Evolutionary conservation across 2,113 vertebrate species (phyloP).

Genomic region (Tetrao urogallus): DNA sequence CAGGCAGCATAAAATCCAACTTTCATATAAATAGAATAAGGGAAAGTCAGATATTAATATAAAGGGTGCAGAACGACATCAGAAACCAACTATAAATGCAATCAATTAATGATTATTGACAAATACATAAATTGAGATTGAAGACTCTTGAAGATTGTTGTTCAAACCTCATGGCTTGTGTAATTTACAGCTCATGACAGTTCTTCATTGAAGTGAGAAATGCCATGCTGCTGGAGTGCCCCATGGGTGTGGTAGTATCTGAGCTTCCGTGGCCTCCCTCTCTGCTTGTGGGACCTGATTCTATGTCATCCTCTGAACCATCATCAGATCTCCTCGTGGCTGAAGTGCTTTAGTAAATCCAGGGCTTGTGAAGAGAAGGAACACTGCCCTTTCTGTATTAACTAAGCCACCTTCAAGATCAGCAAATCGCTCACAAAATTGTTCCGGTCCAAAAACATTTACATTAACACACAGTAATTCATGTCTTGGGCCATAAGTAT

Average conservation of each 20-base stretch:
- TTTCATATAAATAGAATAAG: conserved; percentile 63
- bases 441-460: neutral
- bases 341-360: neutral
- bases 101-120: conserved; percentile 71
- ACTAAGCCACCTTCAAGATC: neutral
- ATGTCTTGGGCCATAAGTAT: neutral
- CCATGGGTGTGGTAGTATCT: accelerated
- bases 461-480: neutral
- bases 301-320: neutral
- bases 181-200: neutral
- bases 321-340: neutral
- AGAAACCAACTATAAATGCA: conserved; percentile 54
- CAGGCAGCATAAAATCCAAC: neutral
- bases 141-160: neutral
- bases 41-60: conserved; percentile 52
- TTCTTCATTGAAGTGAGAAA: neutral
- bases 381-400: neutral
- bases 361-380: neutral
- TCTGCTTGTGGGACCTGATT: neutral
- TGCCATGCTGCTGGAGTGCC: neutral
- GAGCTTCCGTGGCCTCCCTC: accelerated
- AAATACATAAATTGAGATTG: conserved; percentile 37
- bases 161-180: neutral
- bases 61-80: conserved; percentile 62
- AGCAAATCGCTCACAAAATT: neutral